Conservation (phyloP, 2,888 invertebrate species). For the Coenonympha arcania region DNA sequence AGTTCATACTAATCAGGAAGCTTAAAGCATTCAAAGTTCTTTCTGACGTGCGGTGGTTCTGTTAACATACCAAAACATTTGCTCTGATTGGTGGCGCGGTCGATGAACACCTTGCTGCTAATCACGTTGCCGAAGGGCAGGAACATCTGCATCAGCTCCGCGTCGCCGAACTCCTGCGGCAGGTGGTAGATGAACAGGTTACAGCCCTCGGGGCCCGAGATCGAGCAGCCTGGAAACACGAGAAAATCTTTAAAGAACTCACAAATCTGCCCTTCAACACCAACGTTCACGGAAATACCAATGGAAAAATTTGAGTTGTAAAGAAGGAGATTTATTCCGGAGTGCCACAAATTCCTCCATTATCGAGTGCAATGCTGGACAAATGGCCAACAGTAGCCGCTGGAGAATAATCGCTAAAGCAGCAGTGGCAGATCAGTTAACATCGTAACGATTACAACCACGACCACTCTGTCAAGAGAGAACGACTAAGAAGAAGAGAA, state of each 20-base stretch:
- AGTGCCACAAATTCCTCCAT: too few species aligned
- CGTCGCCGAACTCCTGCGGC: constrained; percentile 99
- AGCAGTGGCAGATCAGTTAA: too few species aligned
- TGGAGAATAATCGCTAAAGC: too few species aligned
- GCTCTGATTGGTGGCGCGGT: constrained; percentile 99
- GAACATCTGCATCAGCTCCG: constrained; percentile 99
- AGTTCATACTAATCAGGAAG: too few species aligned
- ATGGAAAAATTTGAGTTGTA: background rate
- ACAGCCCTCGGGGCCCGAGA: constrained; percentile 99
- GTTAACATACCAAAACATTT: constrained; percentile 98
- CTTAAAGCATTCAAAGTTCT: too few species aligned
- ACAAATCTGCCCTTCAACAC: constrained; percentile 67
- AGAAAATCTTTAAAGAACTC: constrained; percentile 80
- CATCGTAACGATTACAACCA: too few species aligned
- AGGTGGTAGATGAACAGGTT: constrained; percentile 99
- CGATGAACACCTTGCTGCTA: constrained; percentile 99
- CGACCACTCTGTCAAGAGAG: too few species aligned
- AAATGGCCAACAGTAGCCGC: too few species aligned
- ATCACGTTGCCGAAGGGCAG: constrained; percentile 99
- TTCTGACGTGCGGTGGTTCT: too few species aligned
- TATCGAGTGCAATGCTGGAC: too few species aligned
- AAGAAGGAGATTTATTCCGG: too few species aligned
- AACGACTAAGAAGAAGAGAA: too few species aligned
- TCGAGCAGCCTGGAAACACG: constrained; percentile 91
- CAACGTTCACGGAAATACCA: constrained; percentile 29